phyloP scores from a whole-genome alignment of 2,113 vertebrate genomes.

The Protobothrops flavoviridis region DNA sequence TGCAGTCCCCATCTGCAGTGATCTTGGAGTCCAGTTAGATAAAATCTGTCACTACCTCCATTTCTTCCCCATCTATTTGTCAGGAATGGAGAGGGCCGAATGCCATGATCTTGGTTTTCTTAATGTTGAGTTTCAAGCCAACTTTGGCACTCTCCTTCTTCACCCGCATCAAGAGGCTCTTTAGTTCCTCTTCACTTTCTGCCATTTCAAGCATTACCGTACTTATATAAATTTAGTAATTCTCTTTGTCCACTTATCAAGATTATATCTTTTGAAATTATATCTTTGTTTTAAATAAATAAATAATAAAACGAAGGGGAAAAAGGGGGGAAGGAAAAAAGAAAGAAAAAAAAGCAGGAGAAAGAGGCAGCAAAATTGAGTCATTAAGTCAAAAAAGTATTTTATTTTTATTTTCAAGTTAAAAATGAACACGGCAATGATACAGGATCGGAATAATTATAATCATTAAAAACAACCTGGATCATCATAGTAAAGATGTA shows the following conservation, averaged over 20 bases:
- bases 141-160: too few species aligned
- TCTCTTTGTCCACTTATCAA: not conserved
- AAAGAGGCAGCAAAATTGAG: not conserved
- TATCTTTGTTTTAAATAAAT: not conserved
- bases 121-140: too few species aligned
- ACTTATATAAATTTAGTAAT: not conserved
- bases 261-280: not conserved
- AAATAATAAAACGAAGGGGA: not conserved
- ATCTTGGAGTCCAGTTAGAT: too few species aligned
- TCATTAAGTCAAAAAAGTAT: not conserved
- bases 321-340: not conserved
- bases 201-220: not conserved
- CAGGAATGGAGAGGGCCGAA: too few species aligned
- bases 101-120: too few species aligned
- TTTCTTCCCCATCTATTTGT: too few species aligned
- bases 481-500: not conserved
- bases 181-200: too few species aligned
- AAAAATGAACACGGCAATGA: not conserved
- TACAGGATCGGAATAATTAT: not conserved
- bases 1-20: too few species aligned
- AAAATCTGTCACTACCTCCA: too few species aligned
- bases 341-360: not conserved
- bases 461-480: not conserved
- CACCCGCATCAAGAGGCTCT: too few species aligned
- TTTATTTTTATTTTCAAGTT: not conserved